phyloP scores from a whole-genome alignment of 2,888 invertebrate species.

The Noctua janthina region DNA sequence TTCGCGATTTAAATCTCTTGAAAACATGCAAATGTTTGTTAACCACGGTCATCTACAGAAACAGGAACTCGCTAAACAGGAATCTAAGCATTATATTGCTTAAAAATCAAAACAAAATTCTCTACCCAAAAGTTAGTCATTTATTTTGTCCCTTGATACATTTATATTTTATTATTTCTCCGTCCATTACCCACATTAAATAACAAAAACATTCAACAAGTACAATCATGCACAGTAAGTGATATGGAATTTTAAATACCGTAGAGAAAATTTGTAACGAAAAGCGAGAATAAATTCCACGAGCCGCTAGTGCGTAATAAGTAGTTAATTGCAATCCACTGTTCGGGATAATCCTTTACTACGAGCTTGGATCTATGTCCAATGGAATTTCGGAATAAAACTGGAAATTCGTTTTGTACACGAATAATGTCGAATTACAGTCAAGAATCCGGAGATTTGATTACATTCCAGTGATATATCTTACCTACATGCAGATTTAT shows the following conservation, averaged over 20 bases:
- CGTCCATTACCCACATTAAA: not conserved
- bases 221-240: not conserved
- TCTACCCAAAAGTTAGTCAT: not conserved
- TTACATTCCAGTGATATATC: not conserved
- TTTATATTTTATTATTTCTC: not conserved
- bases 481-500: not conserved
- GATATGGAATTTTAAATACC: constrained; percentile 14
- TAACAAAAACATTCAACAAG: not conserved
- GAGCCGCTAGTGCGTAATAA: constrained; percentile 28
- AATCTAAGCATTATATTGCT: not conserved
- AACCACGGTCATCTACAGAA: constrained; percentile 1
- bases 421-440: not conserved
- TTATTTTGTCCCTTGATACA: not conserved
- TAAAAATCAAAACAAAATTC: constrained; percentile 2
- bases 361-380: constrained; percentile 7
- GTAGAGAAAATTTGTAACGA: constrained; percentile 8
- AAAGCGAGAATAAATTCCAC: constrained; percentile 26
- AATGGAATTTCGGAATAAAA: constrained; percentile 22
- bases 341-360: constrained; percentile 37
- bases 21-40: not conserved
- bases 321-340: constrained; percentile 50
- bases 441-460: not conserved
- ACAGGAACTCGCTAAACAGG: not conserved
- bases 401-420: not conserved
- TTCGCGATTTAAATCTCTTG: not conserved